phyloP scores from a whole-genome alignment of 2,113 vertebrate genomes.

The Sphyrna mokarran region DNA sequence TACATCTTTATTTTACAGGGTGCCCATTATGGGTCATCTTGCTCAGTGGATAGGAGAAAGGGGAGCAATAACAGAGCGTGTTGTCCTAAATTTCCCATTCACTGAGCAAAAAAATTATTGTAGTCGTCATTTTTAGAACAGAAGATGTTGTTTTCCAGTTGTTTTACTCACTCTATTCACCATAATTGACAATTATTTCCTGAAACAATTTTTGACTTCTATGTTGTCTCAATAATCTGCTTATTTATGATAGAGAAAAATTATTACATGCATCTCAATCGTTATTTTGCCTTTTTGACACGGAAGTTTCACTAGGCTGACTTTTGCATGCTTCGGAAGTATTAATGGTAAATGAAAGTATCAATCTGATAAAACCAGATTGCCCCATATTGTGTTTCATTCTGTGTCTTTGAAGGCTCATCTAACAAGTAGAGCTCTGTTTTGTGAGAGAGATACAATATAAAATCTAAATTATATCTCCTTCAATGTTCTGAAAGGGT shows the following conservation, averaged over 20 bases:
- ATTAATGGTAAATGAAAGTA: background rate
- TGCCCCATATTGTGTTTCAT: background rate
- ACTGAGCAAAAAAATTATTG: background rate
- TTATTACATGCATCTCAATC: background rate
- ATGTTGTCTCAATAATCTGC: background rate
- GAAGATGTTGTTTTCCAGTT: background rate
- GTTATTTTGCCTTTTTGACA: background rate
- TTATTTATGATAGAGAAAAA: background rate
- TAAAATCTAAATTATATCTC: background rate
- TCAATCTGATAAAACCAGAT: background rate
- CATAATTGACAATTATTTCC: background rate
- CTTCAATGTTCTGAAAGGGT: background rate
- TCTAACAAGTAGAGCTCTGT: background rate
- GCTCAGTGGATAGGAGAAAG: background rate
- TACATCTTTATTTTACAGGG: background rate
- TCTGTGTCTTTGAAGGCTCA: background rate
- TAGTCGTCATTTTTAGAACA: background rate
- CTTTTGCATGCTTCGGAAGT: background rate
- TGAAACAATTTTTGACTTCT: background rate
- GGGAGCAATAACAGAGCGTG: background rate
- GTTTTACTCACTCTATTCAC: background rate
- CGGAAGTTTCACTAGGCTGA: background rate
- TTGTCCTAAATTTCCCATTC: background rate
- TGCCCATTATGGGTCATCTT: background rate
- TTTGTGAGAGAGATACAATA: background rate